Percentiles rank a stretch among this genome's conserved stretches.
Evolutionary conservation across 2,888 invertebrate species (phyloP).

Genomic region (Macrophya alboannulata): DNA sequence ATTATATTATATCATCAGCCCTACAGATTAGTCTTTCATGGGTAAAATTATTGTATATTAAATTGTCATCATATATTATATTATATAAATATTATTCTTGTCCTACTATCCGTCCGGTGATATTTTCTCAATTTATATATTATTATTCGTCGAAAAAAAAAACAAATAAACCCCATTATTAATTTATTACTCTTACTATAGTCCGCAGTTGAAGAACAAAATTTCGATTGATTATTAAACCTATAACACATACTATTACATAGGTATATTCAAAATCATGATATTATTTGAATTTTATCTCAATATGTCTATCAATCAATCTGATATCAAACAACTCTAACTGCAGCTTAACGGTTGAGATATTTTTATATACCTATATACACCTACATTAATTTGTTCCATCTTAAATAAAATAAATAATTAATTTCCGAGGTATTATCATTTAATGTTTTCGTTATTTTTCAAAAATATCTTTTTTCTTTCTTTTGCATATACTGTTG

Average conservation of each 20-base stretch:
- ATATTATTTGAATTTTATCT: neutral
- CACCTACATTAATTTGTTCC: neutral
- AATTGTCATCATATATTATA: constrained; percentile 25
- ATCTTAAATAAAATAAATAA: constrained; percentile 28
- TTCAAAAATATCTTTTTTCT: neutral
- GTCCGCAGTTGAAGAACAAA: neutral
- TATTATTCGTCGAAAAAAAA: neutral
- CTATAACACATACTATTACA: neutral
- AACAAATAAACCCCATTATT: neutral
- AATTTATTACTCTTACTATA: constrained; percentile 24
- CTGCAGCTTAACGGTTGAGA: constrained; percentile 3
- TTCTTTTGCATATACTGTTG: neutral
- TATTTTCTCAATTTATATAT: constrained; percentile 19
- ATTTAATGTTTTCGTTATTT: neutral
- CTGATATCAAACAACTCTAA: neutral
- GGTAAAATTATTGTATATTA: constrained; percentile 20
- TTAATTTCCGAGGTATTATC: neutral
- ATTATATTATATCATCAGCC: neutral
- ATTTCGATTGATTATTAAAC: neutral
- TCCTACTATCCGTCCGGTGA: constrained; percentile 33
- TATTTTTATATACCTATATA: neutral
- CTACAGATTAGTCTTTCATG: constrained; percentile 12
- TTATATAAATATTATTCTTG: constrained; percentile 36
- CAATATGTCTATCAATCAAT: neutral
- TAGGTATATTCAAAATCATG: neutral